A percentile compares a stretch with the other conserved stretches of the same genome.
These are phyloP conservation scores for Phrynosoma blainvillii DNA, from an alignment of 2,113 vertebrate genomes.

Conservation along the genomic window DNA sequence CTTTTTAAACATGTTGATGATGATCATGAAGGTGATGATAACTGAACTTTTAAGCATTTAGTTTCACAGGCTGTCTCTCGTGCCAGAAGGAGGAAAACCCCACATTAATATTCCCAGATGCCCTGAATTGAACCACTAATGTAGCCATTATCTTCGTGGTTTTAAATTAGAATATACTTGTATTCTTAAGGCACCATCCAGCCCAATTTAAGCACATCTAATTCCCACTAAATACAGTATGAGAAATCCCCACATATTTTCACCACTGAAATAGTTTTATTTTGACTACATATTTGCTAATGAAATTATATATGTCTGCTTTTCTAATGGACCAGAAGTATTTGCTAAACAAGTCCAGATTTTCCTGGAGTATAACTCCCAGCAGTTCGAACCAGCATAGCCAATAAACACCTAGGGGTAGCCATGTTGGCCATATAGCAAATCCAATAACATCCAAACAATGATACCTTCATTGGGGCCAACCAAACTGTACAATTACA, in stretches of 20 bases:
- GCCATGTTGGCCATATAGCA: too few relatives aligned
- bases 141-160: constrained; percentile 24
- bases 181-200: constrained; percentile 5
- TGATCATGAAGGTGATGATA: constrained; percentile 44
- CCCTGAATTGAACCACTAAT: constrained; percentile 22
- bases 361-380: not conserved
- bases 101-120: constrained; percentile 40
- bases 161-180: constrained; percentile 58
- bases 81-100: not conserved
- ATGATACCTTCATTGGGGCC: too few relatives aligned
- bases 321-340: constrained; percentile 41
- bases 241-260: not conserved
- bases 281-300: not conserved
- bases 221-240: not conserved
- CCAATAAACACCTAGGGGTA: too few relatives aligned
- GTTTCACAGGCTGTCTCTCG: constrained; percentile 61
- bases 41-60: constrained; percentile 63
- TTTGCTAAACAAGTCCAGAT: not conserved
- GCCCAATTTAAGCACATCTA: not conserved
- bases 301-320: too few relatives aligned
- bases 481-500: too few relatives aligned
- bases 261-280: not conserved
- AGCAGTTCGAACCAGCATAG: not conserved
- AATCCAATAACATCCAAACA: too few relatives aligned
- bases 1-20: constrained; percentile 40